A percentile compares a stretch with the other conserved stretches of the same genome.
Conservation (phyloP, 1,140 invertebrate genomes). For the Cataglyphis hispanica region DNA sequence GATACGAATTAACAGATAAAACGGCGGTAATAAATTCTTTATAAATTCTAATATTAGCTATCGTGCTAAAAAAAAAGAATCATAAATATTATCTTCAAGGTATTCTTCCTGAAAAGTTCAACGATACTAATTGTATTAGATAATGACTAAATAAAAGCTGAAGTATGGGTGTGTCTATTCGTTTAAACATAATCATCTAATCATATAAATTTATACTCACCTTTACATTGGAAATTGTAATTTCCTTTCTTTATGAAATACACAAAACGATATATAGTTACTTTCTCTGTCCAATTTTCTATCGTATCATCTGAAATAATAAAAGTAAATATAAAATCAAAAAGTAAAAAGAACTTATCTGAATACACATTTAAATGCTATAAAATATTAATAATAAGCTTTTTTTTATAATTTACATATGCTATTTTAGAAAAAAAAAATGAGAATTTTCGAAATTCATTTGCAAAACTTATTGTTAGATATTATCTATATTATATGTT, state of each 20-base stretch:
- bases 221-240: slow-evolving; percentile 14
- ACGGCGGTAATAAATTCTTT: background rate
- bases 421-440: background rate
- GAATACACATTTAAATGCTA: background rate
- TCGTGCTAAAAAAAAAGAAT: slow-evolving; percentile 37
- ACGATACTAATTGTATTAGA: slow-evolving; percentile 36
- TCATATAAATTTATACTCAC: slow-evolving; percentile 26
- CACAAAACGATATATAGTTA: slow-evolving; percentile 8
- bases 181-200: background rate
- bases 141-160: slow-evolving; percentile 39
- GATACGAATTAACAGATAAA: slow-evolving; percentile 25
- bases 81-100: slow-evolving; percentile 43
- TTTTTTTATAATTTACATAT: background rate
- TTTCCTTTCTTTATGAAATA: background rate
- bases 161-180: background rate
- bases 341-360: background rate
- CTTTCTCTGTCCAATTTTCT: background rate
- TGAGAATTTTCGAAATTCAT: background rate
- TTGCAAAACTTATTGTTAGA: background rate
- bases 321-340: slow-evolving; percentile 20
- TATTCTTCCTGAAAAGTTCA: slow-evolving; percentile 46
- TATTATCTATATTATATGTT: background rate
- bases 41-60: background rate
- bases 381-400: background rate
- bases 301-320: background rate